phyloP scores from a whole-genome alignment of 2,113 vertebrate genomes.

The Tupaia tana region DNA sequence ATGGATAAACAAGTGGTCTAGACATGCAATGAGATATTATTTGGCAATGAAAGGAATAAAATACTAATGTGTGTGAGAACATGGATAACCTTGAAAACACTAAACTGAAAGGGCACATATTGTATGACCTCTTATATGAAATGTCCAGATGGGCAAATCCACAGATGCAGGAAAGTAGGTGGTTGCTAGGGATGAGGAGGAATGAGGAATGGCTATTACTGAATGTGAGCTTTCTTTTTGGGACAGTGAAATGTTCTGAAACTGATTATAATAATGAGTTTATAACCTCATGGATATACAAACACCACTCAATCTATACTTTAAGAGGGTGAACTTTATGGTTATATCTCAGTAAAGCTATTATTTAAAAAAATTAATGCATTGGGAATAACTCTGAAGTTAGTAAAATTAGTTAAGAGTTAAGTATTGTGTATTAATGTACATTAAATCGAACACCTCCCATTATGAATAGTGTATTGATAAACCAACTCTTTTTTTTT shows the following conservation, averaged over 20 bases:
- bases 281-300: not conserved
- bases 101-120: not conserved
- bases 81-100: not conserved
- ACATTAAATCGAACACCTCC: not conserved
- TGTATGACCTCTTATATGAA: not conserved
- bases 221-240: not conserved
- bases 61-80: not conserved
- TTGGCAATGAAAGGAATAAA: conserved; percentile 26
- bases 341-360: conserved; percentile 4
- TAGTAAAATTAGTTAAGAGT: not conserved
- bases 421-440: not conserved
- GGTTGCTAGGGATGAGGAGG: not conserved
- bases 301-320: not conserved
- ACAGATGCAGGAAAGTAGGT: conserved; percentile 2
- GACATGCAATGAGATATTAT: not conserved
- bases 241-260: not conserved
- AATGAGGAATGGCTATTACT: not conserved
- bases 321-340: not conserved
- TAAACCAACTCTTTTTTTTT: not conserved
- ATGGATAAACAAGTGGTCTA: not conserved
- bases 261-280: not conserved
- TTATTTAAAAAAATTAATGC: not conserved
- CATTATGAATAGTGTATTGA: not conserved
- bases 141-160: not conserved
- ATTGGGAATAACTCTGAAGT: not conserved